These are phyloP conservation scores for Dysdera silvatica DNA, from an alignment of 1,140 invertebrate genomes.

Conservation along the genomic window DNA sequence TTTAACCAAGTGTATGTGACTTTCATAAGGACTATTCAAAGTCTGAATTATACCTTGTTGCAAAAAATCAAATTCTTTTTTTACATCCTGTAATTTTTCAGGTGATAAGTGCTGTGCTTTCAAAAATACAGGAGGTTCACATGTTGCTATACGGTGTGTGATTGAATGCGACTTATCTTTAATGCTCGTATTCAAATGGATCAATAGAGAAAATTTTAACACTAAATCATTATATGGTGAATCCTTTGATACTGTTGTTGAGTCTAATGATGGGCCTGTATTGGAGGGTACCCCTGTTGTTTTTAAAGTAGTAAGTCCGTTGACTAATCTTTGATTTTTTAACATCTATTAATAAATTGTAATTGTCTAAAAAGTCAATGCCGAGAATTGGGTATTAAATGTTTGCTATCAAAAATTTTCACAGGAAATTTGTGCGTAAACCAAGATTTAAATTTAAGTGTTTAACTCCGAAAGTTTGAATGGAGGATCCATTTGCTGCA, in stretches of 20 bases:
- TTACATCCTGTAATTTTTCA: neutral
- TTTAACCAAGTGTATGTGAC: neutral
- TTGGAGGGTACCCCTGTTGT: neutral
- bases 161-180: neutral
- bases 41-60: neutral
- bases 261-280: neutral
- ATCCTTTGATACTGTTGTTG: neutral
- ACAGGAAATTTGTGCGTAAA: neutral
- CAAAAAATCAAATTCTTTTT: neutral
- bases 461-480: neutral
- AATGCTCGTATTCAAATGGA: neutral
- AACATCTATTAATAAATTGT: neutral
- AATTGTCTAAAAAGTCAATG: neutral
- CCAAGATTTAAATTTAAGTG: neutral
- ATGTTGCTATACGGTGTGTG: neutral
- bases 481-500: neutral
- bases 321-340: neutral
- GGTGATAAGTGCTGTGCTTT: neutral
- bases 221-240: neutral
- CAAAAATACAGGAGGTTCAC: neutral
- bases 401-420: neutral
- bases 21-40: neutral
- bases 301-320: neutral
- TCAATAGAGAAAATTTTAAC: neutral
- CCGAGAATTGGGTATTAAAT: neutral